Base-by-base conservation (phyloP, 2,797 vertebrate species). In the Tachyglossus aculeatus region DNA sequence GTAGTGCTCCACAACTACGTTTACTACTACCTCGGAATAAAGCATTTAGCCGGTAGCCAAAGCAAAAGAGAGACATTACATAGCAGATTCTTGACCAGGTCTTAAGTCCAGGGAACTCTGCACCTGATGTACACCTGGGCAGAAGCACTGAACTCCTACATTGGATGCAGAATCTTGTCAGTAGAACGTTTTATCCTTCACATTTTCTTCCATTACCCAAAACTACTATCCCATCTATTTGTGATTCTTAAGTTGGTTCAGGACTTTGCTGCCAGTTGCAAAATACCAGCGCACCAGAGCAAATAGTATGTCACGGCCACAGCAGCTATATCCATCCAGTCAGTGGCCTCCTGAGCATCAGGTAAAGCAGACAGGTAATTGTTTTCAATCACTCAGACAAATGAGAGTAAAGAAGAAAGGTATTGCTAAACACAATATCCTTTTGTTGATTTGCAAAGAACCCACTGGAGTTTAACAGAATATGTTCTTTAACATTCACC, bases 231-330 rank as follows among this genome's bases (percentile, higher is more conserved):
- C 15, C 13, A 60, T 4, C 33, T 41, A 21, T 34, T 44, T 25
- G 12, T 7, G 1, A 5, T 63, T 65, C 27, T 51, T 13, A 63
- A 60, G 14, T 61, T 71, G 13, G n/a, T 2, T 50, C 61, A 36
- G 18, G 11, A 47, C 16, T 75, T 55, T 27, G 53, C 27, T 67
- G 16, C 21, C 71, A 73, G 71, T 5, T 29, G 70, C 19, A 48
- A 22, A 8, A 37, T 55, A 40, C 13, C 2, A 41, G 4, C 18
- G 11, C 3, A 55, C 8, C n/a, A 63, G 3, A 6, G 12, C 15
- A 64, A 45, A 29, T 5, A 51, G 25, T 8, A 8, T 22, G 15
- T 25, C 31, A 21, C 24, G 71, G 38, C 44, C 24, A 34, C 33
- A 22, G 2, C 16, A n/a, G 36, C 6, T 33, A 22, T 2, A 29